Conservation (phyloP, 2,888 invertebrate genomes). For the Amphimallon solstitiale region DNA sequence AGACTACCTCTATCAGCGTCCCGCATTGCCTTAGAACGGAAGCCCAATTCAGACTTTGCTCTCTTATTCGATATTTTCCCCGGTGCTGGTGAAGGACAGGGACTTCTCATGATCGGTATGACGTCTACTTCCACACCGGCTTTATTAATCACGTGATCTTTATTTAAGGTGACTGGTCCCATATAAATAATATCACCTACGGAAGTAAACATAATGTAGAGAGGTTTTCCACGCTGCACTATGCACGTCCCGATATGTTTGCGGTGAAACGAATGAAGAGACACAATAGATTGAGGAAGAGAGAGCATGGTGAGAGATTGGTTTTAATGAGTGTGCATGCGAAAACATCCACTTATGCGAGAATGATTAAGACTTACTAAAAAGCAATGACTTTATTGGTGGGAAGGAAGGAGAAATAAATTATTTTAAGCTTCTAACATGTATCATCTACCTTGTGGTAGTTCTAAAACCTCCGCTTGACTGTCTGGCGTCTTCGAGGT, state of each 20-base stretch:
- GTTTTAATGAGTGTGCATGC: slow-evolving; percentile 39
- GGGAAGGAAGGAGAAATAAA: slow-evolving; percentile 29
- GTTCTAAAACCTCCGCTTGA: slow-evolving; percentile 62
- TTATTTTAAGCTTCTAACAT: slow-evolving; percentile 50
- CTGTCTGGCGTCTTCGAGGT: slow-evolving; percentile 63
- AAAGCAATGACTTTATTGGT: slow-evolving; percentile 35
- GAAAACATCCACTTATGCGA: slow-evolving; percentile 34
- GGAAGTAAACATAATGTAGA: slow-evolving; percentile 42
- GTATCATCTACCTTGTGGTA: slow-evolving; percentile 64
- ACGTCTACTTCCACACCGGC: slow-evolving; percentile 64
- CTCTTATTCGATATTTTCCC: slow-evolving; percentile 52
- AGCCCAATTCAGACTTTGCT: slow-evolving; percentile 59
- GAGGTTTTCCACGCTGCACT: slow-evolving; percentile 5
- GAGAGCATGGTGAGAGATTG: slow-evolving; percentile 5
- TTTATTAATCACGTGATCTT: slow-evolving; percentile 70
- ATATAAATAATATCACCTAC: slow-evolving; percentile 63
- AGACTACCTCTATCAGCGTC: slow-evolving; percentile 58
- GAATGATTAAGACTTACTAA: slow-evolving; percentile 34
- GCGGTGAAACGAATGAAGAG: slow-evolving; percentile 40
- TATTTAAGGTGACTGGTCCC: slow-evolving; percentile 63
- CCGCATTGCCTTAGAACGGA: slow-evolving; percentile 47
- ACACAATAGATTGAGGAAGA: slow-evolving; percentile 13
- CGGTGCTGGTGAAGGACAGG: slow-evolving; percentile 58
- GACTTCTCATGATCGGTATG: slow-evolving; percentile 62
- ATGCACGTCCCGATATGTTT: slow-evolving; percentile 59